These are phyloP conservation scores for Galerucella nymphaeae DNA, from an alignment of 2,888 invertebrate species.

Conservation along the genomic window DNA sequence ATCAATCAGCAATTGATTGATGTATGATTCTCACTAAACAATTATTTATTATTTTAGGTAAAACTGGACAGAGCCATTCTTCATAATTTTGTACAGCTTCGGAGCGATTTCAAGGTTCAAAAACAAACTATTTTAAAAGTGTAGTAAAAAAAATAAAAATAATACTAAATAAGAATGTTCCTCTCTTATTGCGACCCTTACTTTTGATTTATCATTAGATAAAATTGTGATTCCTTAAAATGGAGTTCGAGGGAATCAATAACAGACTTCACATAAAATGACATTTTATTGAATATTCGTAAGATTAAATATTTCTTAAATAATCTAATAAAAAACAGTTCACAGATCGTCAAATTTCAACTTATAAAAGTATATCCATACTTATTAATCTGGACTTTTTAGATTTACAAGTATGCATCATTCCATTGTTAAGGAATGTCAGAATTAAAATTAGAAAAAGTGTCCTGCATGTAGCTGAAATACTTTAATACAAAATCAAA, in stretches of 20 bases:
- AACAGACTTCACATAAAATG: constrained; percentile 29
- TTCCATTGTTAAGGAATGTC: constrained; percentile 15
- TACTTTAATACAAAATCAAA: constrained; percentile 13
- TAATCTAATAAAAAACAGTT: constrained; percentile 39
- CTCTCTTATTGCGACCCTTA: not conserved
- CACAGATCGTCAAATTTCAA: constrained; percentile 42
- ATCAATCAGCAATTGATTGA: no score
- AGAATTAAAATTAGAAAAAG: constrained; percentile 11
- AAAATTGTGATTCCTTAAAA: not conserved
- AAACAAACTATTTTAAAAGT: constrained; percentile 66
- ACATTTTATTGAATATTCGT: constrained; percentile 45
- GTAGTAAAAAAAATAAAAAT: constrained; percentile 28
- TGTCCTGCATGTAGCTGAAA: constrained; percentile 8
- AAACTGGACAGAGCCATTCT: constrained; percentile 90
- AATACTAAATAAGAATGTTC: not conserved
- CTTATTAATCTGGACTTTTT: constrained; percentile 2
- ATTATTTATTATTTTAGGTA: constrained; percentile 72
- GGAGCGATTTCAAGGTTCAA: constrained; percentile 93
- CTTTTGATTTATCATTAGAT: no score
- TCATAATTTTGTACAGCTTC: constrained; percentile 91
- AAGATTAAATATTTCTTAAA: constrained; percentile 41
- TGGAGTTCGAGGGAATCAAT: not conserved
- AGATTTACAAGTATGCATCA: constrained; percentile 7
- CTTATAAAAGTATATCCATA: constrained; percentile 18
- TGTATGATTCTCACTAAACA: no score